A percentile compares a stretch with the other conserved stretches of the same genome.
Conservation (phyloP, 2,113 vertebrate genomes). For the Vicugna pacos region DNA sequence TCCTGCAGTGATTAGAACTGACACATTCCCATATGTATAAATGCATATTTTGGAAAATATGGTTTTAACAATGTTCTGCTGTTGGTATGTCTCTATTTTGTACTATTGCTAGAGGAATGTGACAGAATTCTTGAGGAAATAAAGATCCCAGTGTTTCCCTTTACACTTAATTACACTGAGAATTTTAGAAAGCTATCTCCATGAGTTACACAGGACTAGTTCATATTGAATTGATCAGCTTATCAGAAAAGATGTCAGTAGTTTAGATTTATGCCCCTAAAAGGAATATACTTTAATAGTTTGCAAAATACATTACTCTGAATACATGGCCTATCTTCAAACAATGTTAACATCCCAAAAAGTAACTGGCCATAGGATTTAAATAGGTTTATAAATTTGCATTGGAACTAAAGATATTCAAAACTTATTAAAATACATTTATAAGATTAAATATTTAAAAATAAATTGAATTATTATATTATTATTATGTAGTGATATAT, state of each 20-base stretch:
- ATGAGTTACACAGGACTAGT: neutral
- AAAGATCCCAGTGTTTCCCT: neutral
- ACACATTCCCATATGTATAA: neutral
- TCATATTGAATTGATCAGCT: neutral
- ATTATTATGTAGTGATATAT: neutral
- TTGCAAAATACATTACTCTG: constrained; percentile 34
- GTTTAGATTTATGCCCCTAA: constrained; percentile 31
- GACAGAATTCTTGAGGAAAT: constrained; percentile 24
- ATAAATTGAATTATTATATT: constrained; percentile 22
- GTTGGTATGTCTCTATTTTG: neutral
- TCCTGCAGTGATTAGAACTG: neutral
- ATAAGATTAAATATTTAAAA: constrained; percentile 24
- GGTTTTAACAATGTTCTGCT: constrained; percentile 45
- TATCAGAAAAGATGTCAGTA: constrained; percentile 33
- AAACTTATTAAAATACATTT: neutral
- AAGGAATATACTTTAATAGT: neutral
- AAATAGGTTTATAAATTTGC: constrained; percentile 25
- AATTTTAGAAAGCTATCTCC: constrained; percentile 44
- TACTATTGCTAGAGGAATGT: neutral
- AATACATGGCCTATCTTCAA: constrained; percentile 2
- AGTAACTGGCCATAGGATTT: constrained; percentile 38
- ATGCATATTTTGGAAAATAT: constrained; percentile 28
- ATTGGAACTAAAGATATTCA: constrained; percentile 27
- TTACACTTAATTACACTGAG: neutral
- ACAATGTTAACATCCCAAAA: neutral